These are phyloP conservation scores for Odontesthes bonariensis DNA, from an alignment of 2,113 vertebrate species.

Conservation along the genomic window DNA sequence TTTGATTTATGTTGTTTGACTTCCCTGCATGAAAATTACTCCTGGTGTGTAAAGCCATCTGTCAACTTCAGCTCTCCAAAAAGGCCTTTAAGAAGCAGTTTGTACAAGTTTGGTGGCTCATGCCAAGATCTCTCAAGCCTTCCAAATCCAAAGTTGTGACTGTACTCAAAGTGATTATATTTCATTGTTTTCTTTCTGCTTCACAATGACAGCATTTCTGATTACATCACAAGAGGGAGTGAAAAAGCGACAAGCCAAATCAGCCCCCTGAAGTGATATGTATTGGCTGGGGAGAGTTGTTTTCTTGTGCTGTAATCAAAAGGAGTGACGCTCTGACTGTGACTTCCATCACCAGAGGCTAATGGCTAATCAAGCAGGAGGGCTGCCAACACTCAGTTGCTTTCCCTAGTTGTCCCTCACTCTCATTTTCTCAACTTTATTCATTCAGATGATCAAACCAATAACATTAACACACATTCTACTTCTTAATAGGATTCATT, in stretches of 20 bases:
- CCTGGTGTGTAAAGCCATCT: conserved; percentile 13
- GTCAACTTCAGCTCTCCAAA: conserved; percentile 25
- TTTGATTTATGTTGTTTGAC: conserved; percentile 68
- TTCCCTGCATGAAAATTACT: conserved; percentile 48
- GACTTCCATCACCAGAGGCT: conserved; percentile 74
- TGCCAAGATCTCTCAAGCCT: conserved; percentile 8
- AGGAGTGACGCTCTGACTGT: conserved; percentile 63
- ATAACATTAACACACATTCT: conserved; percentile 15
- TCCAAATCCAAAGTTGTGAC: conserved; percentile 24
- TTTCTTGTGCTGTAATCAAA: conserved; percentile 78
- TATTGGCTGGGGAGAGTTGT: conserved; percentile 61
- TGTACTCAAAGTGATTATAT: conserved; percentile 16
- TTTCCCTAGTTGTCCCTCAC: conserved; percentile 38
- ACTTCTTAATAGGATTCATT: conserved; percentile 6
- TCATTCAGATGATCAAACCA: conserved; percentile 38
- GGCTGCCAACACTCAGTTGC: conserved; percentile 51
- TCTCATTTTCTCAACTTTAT: conserved; percentile 38
- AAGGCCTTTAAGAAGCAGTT: conserved; percentile 12
- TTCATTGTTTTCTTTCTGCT: conserved; percentile 28
- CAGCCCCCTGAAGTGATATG: conserved; percentile 77
- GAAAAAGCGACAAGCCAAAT: conserved; percentile 75
- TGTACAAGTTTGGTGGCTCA: conserved; percentile 17
- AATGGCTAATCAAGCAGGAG: conserved; percentile 76
- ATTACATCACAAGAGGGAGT: conserved; percentile 65
- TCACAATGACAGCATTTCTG: conserved; percentile 60